Base-by-base conservation (phyloP, 1,140 invertebrate genomes). In the Megathymus violae region DNA sequence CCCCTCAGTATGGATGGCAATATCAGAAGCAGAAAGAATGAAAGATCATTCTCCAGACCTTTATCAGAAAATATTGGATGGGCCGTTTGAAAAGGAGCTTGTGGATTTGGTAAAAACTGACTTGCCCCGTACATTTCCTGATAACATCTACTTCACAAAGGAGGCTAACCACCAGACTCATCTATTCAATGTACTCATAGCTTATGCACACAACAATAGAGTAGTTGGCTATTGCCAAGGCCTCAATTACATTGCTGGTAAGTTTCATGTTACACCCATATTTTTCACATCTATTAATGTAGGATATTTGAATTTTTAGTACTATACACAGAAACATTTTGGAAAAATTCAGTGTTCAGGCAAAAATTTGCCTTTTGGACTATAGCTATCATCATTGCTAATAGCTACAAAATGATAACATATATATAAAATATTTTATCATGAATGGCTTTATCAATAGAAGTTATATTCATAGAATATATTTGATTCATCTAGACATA, bases 221-320 rank as follows among this genome's bases (percentile, higher is more conserved):
- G 93, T 94, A 66, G 94, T 98, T 69, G 97, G 97, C 52, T 99
- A 99, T 84, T 98, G 97, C 82, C 97, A 98, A 94, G 97, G 97
- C 40, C 89, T 98, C 36, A 98, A 98, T 91, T 98, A 98, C 80
- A 97, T 98, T 74, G 97, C 96, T 76, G 93, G 93, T 92, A 71
- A 71, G 66, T 69, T 40, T 10, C 34, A 36, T 36, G 34, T 10
- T 2, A 11, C 34, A 11, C 34, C n/a, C n/a, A n/a, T n/a, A n/a
- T n/a, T n/a, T n/a, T n/a, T n/a, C n/a, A n/a, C n/a, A n/a, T n/a
- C n/a, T n/a, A n/a, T n/a, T n/a, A n/a, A n/a, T n/a, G n/a, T n/a
- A n/a, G n/a, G n/a, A n/a, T n/a, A n/a, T n/a, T n/a, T n/a, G n/a
- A n/a, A n/a, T n/a, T n/a, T n/a, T n/a, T n/a, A n/a, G n/a, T n/a